Percentiles rank a stretch among this genome's conserved stretches.
Evolutionary conservation across 2,797 vertebrate species (phyloP).

Genomic region (Pipistrellus pygmaeus): DNA sequence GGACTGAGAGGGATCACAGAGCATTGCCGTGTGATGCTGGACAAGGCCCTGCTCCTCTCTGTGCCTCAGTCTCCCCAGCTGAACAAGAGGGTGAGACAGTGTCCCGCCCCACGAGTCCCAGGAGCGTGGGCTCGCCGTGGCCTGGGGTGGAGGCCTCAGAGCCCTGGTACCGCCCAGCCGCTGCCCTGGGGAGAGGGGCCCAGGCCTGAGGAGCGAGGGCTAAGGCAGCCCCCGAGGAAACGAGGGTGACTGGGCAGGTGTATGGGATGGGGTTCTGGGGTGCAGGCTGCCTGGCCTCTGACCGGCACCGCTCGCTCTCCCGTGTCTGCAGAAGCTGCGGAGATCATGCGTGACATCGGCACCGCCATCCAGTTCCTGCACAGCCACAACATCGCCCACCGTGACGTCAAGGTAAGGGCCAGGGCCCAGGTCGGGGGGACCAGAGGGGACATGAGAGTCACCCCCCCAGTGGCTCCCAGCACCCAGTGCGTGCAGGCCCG

Average conservation of each 20-base stretch:
- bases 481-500: neutral
- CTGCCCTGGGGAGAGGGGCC: neutral
- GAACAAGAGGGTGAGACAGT: neutral
- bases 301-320: neutral
- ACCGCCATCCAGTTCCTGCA: slow-evolving; percentile 96
- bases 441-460: neutral
- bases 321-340: slow-evolving; percentile 93
- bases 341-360: slow-evolving; percentile 97
- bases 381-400: slow-evolving; percentile 95
- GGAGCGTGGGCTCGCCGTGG: neutral
- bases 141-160: neutral
- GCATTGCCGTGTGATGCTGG: neutral
- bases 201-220: neutral
- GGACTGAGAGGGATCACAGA: neutral
- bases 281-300: neutral
- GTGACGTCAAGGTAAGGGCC: slow-evolving; percentile 95
- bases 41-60: neutral
- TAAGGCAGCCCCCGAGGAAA: neutral
- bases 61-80: neutral
- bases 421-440: neutral
- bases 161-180: neutral
- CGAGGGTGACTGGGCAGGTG: neutral
- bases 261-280: neutral
- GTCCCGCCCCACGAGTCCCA: neutral
- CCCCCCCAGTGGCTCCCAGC: neutral